Conservation (phyloP, 2,888 invertebrate genomes). For the Chymomyza amoena region DNA sequence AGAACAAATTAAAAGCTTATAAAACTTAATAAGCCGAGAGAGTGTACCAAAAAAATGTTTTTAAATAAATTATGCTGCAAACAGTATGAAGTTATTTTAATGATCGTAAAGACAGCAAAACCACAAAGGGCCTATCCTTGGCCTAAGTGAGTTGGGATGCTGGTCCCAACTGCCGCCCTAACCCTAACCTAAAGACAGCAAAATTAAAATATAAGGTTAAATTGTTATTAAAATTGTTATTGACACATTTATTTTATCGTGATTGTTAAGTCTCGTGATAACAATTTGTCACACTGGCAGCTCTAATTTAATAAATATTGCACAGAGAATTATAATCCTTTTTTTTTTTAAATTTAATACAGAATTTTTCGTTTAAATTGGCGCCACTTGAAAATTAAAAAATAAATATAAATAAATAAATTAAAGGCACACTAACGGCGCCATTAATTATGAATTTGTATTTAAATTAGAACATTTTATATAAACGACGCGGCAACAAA, state of each 20-base stretch:
- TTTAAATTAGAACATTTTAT: conserved; percentile 66
- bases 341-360: background rate
- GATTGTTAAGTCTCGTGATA: too few relatives aligned
- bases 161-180: too few relatives aligned
- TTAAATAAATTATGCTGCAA: too few relatives aligned
- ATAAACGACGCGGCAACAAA: conserved; percentile 31
- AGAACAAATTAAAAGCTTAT: background rate
- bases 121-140: too few relatives aligned
- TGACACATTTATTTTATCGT: too few relatives aligned
- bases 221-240: too few relatives aligned
- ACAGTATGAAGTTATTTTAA: too few relatives aligned
- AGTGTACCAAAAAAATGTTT: too few relatives aligned
- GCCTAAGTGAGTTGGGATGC: too few relatives aligned
- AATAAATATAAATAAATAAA: conserved; percentile 52
- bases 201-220: too few relatives aligned
- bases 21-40: background rate
- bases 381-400: conserved; percentile 35
- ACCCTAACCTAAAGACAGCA: too few relatives aligned
- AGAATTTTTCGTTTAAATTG: conserved; percentile 22
- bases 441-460: conserved; percentile 60
- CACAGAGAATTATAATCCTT: background rate
- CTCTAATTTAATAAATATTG: background rate
- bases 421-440: conserved; percentile 46
- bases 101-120: too few relatives aligned
- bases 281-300: background rate